phyloP scores from a whole-genome alignment of 2,888 invertebrate genomes.

The Pandemis heparana region DNA sequence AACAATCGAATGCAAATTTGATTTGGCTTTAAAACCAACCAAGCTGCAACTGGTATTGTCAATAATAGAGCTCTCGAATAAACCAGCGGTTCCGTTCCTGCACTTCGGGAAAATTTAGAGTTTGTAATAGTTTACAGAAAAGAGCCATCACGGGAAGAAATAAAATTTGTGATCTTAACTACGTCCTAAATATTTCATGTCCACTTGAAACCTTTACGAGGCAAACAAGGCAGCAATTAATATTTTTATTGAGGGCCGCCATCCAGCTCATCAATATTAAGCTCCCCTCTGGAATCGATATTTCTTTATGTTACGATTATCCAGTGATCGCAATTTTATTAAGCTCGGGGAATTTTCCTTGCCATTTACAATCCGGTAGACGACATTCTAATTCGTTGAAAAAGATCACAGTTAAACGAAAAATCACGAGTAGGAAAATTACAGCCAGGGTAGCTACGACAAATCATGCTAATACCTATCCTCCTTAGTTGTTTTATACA shows the following conservation, averaged over 20 bases:
- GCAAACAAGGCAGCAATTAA: slow-evolving; percentile 75
- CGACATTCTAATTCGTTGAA: too few relatives aligned
- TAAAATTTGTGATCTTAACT: slow-evolving; percentile 43
- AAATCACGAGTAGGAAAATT: too few relatives aligned
- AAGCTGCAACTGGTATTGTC: not conserved
- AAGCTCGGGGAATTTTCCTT: slow-evolving; percentile 35
- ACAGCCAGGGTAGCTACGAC: not conserved
- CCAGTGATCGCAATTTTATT: slow-evolving; percentile 43
- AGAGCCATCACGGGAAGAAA: slow-evolving; percentile 26
- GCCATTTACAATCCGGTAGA: slow-evolving; percentile 14
- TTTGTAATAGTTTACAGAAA: slow-evolving; percentile 27
- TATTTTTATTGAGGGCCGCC: slow-evolving; percentile 75
- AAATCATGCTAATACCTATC: not conserved
- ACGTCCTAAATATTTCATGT: slow-evolving; percentile 64
- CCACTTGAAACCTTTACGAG: slow-evolving; percentile 71
- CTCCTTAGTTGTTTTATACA: too few relatives aligned
- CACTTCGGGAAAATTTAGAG: not conserved
- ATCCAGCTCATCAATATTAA: slow-evolving; percentile 77
- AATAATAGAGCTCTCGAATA: slow-evolving; percentile 1
- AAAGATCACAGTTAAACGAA: too few relatives aligned
- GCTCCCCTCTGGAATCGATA: slow-evolving; percentile 63
- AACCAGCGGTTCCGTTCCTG: not conserved
- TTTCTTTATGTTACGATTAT: slow-evolving; percentile 67
- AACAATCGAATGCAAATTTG: slow-evolving; percentile 4
- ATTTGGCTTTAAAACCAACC: not conserved